A percentile compares a stretch with the other conserved stretches of the same genome.
These are phyloP conservation scores for Tachyglossus aculeatus DNA, from an alignment of 2,797 vertebrate species.

Conservation along the genomic window DNA sequence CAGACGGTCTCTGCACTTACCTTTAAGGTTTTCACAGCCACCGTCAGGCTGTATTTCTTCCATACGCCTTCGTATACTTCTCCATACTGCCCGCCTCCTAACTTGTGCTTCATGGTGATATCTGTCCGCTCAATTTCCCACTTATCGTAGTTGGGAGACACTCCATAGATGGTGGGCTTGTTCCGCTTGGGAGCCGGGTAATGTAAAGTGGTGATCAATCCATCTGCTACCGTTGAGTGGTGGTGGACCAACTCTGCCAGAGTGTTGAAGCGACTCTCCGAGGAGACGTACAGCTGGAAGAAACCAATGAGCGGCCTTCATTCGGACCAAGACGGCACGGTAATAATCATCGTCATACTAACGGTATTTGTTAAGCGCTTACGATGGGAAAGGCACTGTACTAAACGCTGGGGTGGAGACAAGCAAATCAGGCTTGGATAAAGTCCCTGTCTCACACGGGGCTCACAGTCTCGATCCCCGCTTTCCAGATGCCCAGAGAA, in stretches of 20 bases:
- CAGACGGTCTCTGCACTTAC: conserved; percentile 49
- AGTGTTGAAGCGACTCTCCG: conserved; percentile 96
- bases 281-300: conserved; percentile 93
- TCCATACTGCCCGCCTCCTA: conserved; percentile 97
- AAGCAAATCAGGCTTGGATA: too few species aligned
- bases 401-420: too few species aligned
- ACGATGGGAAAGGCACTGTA: too few species aligned
- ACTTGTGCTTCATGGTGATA: conserved; percentile 98
- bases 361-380: too few species aligned
- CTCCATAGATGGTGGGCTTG: conserved; percentile 96
- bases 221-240: conserved; percentile 94
- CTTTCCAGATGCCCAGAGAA: too few species aligned
- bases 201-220: conserved; percentile 96
- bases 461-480: too few species aligned
- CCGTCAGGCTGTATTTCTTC: conserved; percentile 98
- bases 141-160: conserved; percentile 97
- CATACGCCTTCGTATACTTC: conserved; percentile 98
- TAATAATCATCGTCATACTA: too few species aligned
- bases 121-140: conserved; percentile 99
- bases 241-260: conserved; percentile 96
- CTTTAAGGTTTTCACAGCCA: conserved; percentile 97
- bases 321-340: rapidly evolving
- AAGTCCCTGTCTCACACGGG: too few species aligned
- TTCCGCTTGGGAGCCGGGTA: conserved; percentile 98
- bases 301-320: conserved; percentile 8